These are phyloP conservation scores for Ciconia stormi DNA, from an alignment of 2,113 vertebrate genomes.

Conservation along the genomic window DNA sequence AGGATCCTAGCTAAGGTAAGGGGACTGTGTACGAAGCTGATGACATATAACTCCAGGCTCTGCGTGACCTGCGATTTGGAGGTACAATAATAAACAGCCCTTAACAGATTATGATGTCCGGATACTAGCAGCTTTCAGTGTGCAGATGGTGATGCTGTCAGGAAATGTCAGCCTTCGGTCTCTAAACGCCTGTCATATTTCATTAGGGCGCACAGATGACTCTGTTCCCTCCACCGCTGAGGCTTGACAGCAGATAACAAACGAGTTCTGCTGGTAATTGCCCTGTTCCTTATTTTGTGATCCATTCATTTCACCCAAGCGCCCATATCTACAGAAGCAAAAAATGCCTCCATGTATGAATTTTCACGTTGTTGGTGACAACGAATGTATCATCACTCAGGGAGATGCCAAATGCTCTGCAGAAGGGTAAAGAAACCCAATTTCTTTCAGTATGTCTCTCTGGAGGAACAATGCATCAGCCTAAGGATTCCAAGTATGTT, in stretches of 20 bases:
- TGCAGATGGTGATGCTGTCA: slow-evolving; percentile 43
- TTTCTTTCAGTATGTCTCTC: not conserved
- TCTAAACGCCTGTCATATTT: slow-evolving; percentile 10
- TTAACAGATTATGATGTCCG: not conserved
- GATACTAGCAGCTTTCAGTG: not conserved
- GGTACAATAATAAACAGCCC: not conserved
- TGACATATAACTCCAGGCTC: not conserved
- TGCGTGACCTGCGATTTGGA: accelerated
- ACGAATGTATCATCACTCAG: not conserved
- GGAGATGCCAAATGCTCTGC: not conserved
- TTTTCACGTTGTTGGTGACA: not conserved
- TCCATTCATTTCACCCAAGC: not conserved
- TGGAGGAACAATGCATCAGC: not conserved
- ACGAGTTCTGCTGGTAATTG: not conserved
- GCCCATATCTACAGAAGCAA: not conserved
- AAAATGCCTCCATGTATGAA: not conserved
- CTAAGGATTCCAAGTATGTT: not conserved
- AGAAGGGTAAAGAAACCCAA: not conserved
- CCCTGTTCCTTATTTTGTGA: not conserved
- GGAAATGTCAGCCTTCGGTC: not conserved
- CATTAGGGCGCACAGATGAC: not conserved
- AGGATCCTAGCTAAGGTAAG: not conserved
- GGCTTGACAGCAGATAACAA: not conserved
- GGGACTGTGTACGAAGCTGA: not conserved
- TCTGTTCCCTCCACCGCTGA: not conserved